Percentiles rank a stretch among this genome's conserved stretches.
These are phyloP conservation scores for Ptychoptera contaminata DNA, from an alignment of 2,888 invertebrate species.

Conservation along the genomic window DNA sequence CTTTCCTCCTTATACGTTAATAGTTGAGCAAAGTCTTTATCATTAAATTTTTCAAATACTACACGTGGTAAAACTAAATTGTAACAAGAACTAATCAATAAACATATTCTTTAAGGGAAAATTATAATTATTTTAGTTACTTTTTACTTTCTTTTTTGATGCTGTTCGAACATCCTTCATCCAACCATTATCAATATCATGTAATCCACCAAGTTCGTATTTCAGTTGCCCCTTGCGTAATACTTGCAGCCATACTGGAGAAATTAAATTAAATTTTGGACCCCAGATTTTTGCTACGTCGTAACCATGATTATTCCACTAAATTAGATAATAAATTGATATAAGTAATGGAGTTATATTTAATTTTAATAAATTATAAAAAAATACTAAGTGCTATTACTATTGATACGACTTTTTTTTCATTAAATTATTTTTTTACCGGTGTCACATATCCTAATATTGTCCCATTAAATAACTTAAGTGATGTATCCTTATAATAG, in stretches of 20 bases:
- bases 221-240: constrained; percentile 42
- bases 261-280: constrained; percentile 75
- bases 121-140: constrained; percentile 5
- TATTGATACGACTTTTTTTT: neutral
- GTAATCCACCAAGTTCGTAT: constrained; percentile 53
- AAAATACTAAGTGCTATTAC: neutral
- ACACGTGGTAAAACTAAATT: constrained; percentile 73
- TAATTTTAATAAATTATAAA: constrained; percentile 1
- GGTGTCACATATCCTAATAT: constrained; percentile 86
- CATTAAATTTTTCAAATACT: constrained; percentile 75
- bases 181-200: constrained; percentile 80
- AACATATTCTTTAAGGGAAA: neutral
- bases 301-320: constrained; percentile 95
- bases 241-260: constrained; percentile 91
- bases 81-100: neutral
- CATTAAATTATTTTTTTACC: constrained; percentile 35
- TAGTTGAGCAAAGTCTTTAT: constrained; percentile 54
- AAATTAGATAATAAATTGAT: constrained; percentile 19
- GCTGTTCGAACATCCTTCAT: constrained; percentile 48
- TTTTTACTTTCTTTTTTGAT: constrained; percentile 22
- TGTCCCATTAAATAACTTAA: constrained; percentile 51
- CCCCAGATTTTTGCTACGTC: constrained; percentile 81
- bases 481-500: constrained; percentile 52
- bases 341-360: neutral
- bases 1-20: constrained; percentile 51